These are phyloP conservation scores for Ascidia mentula DNA, from an alignment of 23 tunicate genomes.

Conservation along the genomic window DNA sequence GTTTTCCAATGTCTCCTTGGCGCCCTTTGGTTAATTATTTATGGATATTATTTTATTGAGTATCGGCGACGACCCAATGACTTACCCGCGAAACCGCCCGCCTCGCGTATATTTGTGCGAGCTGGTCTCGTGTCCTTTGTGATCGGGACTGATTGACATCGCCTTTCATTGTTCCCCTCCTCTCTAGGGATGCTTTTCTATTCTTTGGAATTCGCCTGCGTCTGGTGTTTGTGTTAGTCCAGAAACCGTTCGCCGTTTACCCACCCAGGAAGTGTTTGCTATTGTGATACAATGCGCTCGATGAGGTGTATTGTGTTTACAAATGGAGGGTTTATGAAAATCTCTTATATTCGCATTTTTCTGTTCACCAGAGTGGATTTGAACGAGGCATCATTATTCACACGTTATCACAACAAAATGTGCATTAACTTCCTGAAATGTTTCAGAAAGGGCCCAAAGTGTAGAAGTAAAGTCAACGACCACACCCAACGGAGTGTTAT, in stretches of 20 bases:
- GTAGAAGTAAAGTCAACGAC: no score
- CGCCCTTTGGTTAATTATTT: not conserved
- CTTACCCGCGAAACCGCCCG: not conserved
- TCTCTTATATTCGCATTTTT: no score
- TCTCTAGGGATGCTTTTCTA: not conserved
- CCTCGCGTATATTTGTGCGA: constrained; percentile 1
- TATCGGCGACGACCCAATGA: not conserved
- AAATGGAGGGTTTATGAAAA: no score
- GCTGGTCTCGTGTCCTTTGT: not conserved
- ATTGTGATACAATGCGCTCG: not conserved
- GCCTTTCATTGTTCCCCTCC: not conserved
- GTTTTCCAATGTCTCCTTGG: no score
- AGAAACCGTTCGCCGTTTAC: not conserved
- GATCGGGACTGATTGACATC: constrained; percentile 1
- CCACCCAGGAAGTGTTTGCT: not conserved
- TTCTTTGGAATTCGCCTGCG: not conserved
- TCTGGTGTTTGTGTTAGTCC: not conserved
- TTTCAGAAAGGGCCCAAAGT: no score
- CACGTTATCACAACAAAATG: no score
- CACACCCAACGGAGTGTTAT: no score
- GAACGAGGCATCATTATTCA: no score
- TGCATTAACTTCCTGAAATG: no score
- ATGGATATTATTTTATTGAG: constrained; percentile 5
- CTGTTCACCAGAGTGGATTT: no score
- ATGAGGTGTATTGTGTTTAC: not conserved